These are phyloP conservation scores for Periparus ater DNA, from an alignment of 2,797 vertebrate species.

Conservation along the genomic window DNA sequence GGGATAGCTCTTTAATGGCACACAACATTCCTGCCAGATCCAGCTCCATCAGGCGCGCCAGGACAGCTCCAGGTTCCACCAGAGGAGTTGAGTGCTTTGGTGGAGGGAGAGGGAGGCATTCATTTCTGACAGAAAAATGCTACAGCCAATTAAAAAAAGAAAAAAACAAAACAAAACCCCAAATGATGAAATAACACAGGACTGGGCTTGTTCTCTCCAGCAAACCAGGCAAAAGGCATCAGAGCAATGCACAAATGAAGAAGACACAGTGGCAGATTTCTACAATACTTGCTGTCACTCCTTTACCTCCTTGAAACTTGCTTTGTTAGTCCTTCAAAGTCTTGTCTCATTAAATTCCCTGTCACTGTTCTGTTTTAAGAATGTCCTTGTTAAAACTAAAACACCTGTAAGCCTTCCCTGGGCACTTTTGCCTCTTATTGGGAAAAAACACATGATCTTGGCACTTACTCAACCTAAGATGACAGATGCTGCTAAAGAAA, in stretches of 20 bases:
- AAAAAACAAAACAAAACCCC: not conserved
- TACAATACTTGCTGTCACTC: not conserved
- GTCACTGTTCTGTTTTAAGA: slow-evolving; percentile 39
- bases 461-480: not conserved
- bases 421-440: not conserved
- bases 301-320: slow-evolving; percentile 22
- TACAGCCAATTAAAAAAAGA: not conserved
- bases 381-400: slow-evolving; percentile 45
- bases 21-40: not conserved
- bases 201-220: not conserved
- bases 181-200: not conserved
- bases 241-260: not conserved
- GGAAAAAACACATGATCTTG: slow-evolving; percentile 8
- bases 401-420: slow-evolving; percentile 45
- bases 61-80: not conserved
- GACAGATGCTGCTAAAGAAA: not conserved
- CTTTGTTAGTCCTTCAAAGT: slow-evolving; percentile 29
- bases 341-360: slow-evolving; percentile 25
- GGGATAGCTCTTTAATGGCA: not conserved
- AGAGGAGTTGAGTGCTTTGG: not conserved
- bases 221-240: not conserved
- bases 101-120: not conserved
- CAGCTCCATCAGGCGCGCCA: not conserved
- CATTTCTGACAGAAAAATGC: not conserved
- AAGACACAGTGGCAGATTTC: not conserved